These are phyloP conservation scores for Dascillus cervinus DNA, from an alignment of 2,888 invertebrate genomes.

Conservation along the genomic window DNA sequence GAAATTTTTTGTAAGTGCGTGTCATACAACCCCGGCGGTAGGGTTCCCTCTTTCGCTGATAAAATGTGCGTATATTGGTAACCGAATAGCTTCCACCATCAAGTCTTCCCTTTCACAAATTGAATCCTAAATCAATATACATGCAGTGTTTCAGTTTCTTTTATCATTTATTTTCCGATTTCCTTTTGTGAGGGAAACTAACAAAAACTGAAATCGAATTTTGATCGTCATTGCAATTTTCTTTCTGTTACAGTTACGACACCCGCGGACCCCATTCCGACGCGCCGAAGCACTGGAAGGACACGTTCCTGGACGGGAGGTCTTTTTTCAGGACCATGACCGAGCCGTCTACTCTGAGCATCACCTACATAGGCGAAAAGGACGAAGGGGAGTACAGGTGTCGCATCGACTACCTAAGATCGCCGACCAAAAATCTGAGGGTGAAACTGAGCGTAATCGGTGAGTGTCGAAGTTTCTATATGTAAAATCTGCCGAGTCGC, in stretches of 20 bases:
- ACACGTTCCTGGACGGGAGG: slow-evolving; percentile 56
- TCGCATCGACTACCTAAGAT: slow-evolving; percentile 71
- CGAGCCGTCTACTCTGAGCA: slow-evolving; percentile 60
- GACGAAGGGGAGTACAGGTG: slow-evolving; percentile 76
- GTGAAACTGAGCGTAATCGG: slow-evolving; percentile 68
- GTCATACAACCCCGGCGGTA: slow-evolving; percentile 3
- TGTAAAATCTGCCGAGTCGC: too few species aligned
- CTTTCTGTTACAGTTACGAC: slow-evolving; percentile 57
- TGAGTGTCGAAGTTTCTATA: slow-evolving; percentile 47
- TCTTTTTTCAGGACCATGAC: slow-evolving; percentile 62
- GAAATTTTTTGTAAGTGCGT: slow-evolving; percentile 5
- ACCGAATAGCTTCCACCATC: slow-evolving; percentile 9
- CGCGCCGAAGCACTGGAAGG: slow-evolving; percentile 64
- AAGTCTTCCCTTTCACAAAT: slow-evolving; percentile 8
- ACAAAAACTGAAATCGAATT: background rate
- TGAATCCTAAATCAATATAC: slow-evolving; percentile 12
- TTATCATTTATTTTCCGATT: slow-evolving; percentile 1
- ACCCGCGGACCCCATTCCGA: slow-evolving; percentile 51
- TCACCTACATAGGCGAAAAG: slow-evolving; percentile 53
- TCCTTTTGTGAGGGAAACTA: background rate
- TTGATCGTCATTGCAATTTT: background rate
- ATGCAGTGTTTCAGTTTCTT: slow-evolving; percentile 3
- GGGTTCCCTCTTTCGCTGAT: slow-evolving; percentile 2
- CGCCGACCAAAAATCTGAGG: slow-evolving; percentile 69
- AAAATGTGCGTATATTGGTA: slow-evolving; percentile 8